A percentile compares a stretch with the other conserved stretches of the same genome.
Evolutionary conservation across 2,113 vertebrate species (phyloP).

Genomic region (Cygnus atratus): DNA sequence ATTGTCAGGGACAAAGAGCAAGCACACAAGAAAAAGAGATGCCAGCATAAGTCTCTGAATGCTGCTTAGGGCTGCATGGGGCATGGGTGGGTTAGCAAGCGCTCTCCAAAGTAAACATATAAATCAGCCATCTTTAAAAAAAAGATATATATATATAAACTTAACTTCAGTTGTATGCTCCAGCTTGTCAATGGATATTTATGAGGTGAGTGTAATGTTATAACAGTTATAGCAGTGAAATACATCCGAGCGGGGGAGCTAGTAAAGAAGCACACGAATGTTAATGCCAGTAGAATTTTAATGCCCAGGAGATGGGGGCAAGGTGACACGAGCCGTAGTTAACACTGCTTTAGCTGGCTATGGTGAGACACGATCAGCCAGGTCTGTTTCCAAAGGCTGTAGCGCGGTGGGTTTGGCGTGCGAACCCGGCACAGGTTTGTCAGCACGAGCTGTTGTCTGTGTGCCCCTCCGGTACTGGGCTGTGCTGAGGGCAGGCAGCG

Average conservation of each 20-base stretch:
- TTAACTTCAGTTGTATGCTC: constrained; percentile 56
- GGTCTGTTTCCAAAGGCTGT: not conserved
- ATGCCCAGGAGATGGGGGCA: constrained; percentile 51
- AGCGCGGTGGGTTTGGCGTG: not conserved
- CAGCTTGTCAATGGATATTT: constrained; percentile 72
- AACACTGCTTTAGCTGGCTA: not conserved
- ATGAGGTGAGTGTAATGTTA: constrained; percentile 51
- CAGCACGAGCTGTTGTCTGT: not conserved
- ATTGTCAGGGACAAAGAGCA: not conserved
- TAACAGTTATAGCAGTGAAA: constrained; percentile 65
- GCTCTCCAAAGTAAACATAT: constrained; percentile 27
- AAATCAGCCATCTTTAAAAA: constrained; percentile 30
- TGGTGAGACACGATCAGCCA: not conserved
- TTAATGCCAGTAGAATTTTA: constrained; percentile 69
- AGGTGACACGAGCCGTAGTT: not conserved
- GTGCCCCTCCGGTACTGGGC: not conserved
- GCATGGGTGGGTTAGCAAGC: not conserved
- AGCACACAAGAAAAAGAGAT: not conserved
- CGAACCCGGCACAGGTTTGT: not conserved
- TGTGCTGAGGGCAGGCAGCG: constrained; percentile 21
- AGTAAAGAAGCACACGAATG: constrained; percentile 14
- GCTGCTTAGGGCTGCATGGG: not conserved
- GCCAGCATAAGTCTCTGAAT: not conserved
- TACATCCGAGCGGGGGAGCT: constrained; percentile 42
- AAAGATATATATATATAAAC: not conserved